Percentiles rank a stretch among this genome's conserved stretches.
phyloP scores from a whole-genome alignment of 1,140 invertebrate species.

The Ladona fulva region DNA sequence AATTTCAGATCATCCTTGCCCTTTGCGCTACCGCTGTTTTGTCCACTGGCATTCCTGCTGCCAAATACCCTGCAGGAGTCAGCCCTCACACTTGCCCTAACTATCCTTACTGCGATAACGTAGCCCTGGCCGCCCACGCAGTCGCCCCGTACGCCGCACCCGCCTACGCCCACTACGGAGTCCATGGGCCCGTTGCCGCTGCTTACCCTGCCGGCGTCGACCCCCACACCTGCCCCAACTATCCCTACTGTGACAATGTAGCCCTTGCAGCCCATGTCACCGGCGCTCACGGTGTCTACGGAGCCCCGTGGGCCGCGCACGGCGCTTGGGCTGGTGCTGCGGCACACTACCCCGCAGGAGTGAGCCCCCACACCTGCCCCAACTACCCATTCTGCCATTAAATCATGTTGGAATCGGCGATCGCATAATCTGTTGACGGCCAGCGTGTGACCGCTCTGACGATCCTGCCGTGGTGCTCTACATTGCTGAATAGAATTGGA shows the following conservation, averaged over 20 bases:
- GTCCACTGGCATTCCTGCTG: constrained; percentile 15
- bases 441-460: no score
- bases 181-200: constrained; percentile 12
- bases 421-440: no score
- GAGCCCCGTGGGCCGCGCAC: not conserved
- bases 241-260: constrained; percentile 43
- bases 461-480: no score
- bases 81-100: constrained; percentile 10
- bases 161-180: constrained; percentile 11
- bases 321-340: constrained; percentile 32
- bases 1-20: not conserved
- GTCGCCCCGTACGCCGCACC: not conserved
- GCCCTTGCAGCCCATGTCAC: not conserved
- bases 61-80: constrained; percentile 13
- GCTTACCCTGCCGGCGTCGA: constrained; percentile 43
- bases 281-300: not conserved
- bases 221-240: constrained; percentile 45
- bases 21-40: not conserved
- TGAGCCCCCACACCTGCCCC: constrained; percentile 20
- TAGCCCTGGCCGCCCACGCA: constrained; percentile 21
- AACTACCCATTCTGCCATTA: constrained; percentile 25
- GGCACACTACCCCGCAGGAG: constrained; percentile 23
- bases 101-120: constrained; percentile 19
- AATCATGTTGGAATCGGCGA: no score
- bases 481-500: no score